These are phyloP conservation scores for Pseudomugil tenellus DNA, from an alignment of 2,797 vertebrate genomes.

Conservation along the genomic window DNA sequence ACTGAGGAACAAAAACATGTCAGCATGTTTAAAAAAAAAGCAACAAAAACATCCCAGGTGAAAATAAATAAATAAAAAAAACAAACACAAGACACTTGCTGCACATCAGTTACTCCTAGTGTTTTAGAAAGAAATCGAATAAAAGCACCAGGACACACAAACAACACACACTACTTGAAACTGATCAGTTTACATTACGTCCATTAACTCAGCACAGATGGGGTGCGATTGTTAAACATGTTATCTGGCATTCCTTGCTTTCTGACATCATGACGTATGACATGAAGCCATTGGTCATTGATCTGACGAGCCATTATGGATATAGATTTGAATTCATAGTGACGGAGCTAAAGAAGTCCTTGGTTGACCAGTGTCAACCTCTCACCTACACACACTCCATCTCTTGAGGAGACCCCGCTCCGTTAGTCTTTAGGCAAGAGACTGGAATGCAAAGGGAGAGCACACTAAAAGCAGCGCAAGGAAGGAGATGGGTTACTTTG, in stretches of 20 bases:
- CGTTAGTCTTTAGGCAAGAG: conserved; percentile 60
- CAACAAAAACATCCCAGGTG: background rate
- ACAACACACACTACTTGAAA: conserved; percentile 58
- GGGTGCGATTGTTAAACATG: conserved; percentile 32
- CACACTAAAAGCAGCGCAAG: conserved; percentile 21
- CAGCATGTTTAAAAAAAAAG: conserved; percentile 2
- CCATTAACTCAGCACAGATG: conserved; percentile 53
- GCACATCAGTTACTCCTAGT: conserved; percentile 41
- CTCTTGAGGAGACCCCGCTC: conserved; percentile 37
- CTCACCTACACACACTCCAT: conserved; percentile 19
- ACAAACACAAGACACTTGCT: conserved; percentile 49
- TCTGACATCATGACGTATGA: conserved; percentile 43
- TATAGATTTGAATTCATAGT: conserved; percentile 33
- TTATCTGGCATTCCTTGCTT: conserved; percentile 35
- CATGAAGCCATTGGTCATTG: conserved; percentile 31
- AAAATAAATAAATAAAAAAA: conserved; percentile 49
- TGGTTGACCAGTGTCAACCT: conserved; percentile 19
- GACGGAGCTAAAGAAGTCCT: conserved; percentile 29
- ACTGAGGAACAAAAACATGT: conserved; percentile 20
- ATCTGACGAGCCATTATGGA: conserved; percentile 36
- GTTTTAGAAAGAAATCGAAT: conserved; percentile 42
- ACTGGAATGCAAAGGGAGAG: conserved; percentile 63
- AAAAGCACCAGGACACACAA: conserved; percentile 50
- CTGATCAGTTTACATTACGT: conserved; percentile 41
- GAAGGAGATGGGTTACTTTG: conserved; percentile 26